Percentiles rank a stretch among this genome's conserved stretches.
Evolutionary conservation across 2,888 invertebrate species (phyloP).

Genomic region (Hemicrepidius hirtus): DNA sequence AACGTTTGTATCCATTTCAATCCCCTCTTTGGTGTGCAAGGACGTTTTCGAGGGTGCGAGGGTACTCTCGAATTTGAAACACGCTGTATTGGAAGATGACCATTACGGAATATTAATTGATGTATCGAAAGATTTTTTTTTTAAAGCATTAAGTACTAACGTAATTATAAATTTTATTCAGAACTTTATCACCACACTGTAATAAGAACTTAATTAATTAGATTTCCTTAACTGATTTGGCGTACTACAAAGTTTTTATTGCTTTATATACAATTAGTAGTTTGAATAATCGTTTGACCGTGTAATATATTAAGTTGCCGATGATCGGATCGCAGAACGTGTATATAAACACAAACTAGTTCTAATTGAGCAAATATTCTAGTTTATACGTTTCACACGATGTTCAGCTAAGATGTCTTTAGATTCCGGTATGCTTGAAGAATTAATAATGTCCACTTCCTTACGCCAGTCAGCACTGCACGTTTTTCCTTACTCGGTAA

Average conservation of each 20-base stretch:
- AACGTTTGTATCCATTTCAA: too few relatives aligned
- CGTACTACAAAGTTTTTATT: not conserved
- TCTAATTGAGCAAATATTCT: conserved; percentile 54
- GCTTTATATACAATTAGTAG: conserved; percentile 12
- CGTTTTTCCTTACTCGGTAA: conserved; percentile 47
- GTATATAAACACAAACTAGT: conserved; percentile 50
- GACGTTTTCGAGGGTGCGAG: too few relatives aligned
- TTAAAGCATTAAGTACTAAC: too few relatives aligned
- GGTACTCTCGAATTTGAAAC: too few relatives aligned
- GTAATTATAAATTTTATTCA: too few relatives aligned
- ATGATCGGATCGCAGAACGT: conserved; percentile 25
- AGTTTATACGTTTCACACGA: conserved; percentile 55
- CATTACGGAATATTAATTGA: too few relatives aligned
- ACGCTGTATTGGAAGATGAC: too few relatives aligned
- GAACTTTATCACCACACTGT: too few relatives aligned
- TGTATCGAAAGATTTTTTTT: too few relatives aligned
- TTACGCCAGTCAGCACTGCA: conserved; percentile 33
- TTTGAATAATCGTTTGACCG: not conserved
- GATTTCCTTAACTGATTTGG: not conserved
- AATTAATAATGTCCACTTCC: conserved; percentile 54
- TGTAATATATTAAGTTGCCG: conserved; percentile 16
- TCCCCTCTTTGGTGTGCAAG: too few relatives aligned
- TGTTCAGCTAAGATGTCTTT: conserved; percentile 53
- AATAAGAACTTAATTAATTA: not conserved
- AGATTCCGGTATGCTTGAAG: conserved; percentile 54